phyloP scores from a whole-genome alignment of 1,140 invertebrate species.

The Lamellibrachia luymesi region DNA sequence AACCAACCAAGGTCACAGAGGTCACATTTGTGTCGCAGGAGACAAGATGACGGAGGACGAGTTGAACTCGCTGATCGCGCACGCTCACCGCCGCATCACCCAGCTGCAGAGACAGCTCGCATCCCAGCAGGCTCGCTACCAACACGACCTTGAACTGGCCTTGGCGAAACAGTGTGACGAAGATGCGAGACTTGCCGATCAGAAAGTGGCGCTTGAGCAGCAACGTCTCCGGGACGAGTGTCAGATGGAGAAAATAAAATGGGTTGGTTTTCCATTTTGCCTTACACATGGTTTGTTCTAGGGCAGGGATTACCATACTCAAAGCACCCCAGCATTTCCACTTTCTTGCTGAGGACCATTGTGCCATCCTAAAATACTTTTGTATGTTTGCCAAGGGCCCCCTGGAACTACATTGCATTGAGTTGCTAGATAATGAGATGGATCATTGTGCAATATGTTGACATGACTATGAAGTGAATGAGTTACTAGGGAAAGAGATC shows the following conservation, averaged over 20 bases:
- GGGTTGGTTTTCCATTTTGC: slow-evolving; percentile 37
- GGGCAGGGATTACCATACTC: no score
- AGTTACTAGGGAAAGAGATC: slow-evolving; percentile 72
- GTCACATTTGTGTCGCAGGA: slow-evolving; percentile 33
- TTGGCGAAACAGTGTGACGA: slow-evolving; percentile 48
- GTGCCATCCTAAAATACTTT: no score
- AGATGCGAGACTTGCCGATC: slow-evolving; percentile 40
- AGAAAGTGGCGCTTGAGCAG: slow-evolving; percentile 37
- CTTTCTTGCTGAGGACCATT: no score
- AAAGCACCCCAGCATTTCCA: no score
- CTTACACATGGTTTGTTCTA: neutral
- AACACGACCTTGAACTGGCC: slow-evolving; percentile 42
- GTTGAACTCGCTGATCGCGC: slow-evolving; percentile 60
- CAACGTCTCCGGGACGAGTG: slow-evolving; percentile 42
- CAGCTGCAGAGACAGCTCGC: slow-evolving; percentile 60
- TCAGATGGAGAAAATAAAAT: slow-evolving; percentile 46
- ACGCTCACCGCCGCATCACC: slow-evolving; percentile 60
- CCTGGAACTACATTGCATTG: no score
- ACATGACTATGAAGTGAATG: slow-evolving; percentile 66
- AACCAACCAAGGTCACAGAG: neutral
- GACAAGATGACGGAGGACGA: slow-evolving; percentile 59
- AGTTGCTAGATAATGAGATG: no score
- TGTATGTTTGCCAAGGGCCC: no score
- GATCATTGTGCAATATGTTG: slow-evolving; percentile 10
- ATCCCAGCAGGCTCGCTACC: slow-evolving; percentile 54